Evolutionary conservation across 2,113 vertebrate species (phyloP).

Genomic region (Dolichallabes microphthalmus): DNA sequence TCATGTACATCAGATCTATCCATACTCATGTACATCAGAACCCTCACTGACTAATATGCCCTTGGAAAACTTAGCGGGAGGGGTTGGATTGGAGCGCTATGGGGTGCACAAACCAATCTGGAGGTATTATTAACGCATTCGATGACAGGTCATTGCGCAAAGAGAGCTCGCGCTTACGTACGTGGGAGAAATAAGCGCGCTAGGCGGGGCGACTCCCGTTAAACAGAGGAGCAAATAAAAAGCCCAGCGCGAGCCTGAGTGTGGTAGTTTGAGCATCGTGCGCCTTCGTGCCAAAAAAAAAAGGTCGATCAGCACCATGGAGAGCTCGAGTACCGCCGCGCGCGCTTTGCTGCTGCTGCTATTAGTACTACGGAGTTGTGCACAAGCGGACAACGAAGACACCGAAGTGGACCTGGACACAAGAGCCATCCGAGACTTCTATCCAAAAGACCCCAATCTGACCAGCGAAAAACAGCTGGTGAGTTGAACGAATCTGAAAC

Average conservation of each 20-base stretch:
- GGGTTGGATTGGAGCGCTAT: background rate
- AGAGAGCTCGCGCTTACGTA: conserved; percentile 60
- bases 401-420: conserved; percentile 68
- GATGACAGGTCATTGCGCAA: conserved; percentile 53
- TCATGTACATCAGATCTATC: conserved; percentile 8
- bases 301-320: conserved; percentile 62
- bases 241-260: conserved; percentile 15
- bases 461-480: conserved; percentile 73
- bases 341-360: conserved; percentile 65
- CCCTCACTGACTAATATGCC: conserved; percentile 21
- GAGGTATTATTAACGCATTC: conserved; percentile 47
- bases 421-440: conserved; percentile 68
- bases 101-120: conserved; percentile 15
- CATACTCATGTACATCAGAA: background rate
- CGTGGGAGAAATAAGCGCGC: conserved; percentile 43
- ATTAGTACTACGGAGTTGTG: conserved; percentile 55
- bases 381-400: conserved; percentile 50
- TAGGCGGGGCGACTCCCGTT: conserved; percentile 53
- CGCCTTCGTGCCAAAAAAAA: conserved; percentile 19
- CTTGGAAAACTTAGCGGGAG: background rate
- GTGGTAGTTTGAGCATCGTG: conserved; percentile 33
- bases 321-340: conserved; percentile 62
- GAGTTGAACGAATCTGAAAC: conserved; percentile 37
- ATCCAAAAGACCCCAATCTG: conserved; percentile 67
- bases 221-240: conserved; percentile 52